Percentiles rank a stretch among this genome's conserved stretches.
Conservation (phyloP, 1,140 invertebrate genomes). For the Heliothis subflexa region DNA sequence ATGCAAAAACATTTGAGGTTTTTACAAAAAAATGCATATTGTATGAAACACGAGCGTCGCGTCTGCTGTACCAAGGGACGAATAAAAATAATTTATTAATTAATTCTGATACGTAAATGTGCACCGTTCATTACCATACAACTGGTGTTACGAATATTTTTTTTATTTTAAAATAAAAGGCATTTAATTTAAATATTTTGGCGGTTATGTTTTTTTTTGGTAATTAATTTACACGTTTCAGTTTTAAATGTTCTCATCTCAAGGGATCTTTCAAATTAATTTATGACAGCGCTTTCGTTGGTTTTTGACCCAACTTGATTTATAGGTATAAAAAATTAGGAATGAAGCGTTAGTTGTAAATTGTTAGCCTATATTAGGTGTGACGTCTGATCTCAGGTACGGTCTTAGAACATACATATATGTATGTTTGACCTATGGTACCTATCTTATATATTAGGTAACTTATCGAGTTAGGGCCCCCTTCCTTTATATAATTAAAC, state of each 20-base stretch:
- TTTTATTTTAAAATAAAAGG: too few species aligned
- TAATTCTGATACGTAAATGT: slow-evolving; percentile 31
- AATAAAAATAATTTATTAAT: slow-evolving; percentile 26
- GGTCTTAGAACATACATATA: too few species aligned
- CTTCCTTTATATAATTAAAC: too few species aligned
- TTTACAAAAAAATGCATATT: slow-evolving; percentile 40
- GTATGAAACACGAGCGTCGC: slow-evolving; percentile 32
- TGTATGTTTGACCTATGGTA: too few species aligned
- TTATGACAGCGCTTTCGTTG: neutral
- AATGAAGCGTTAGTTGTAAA: too few species aligned
- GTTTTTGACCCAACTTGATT: too few species aligned
- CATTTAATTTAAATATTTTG: slow-evolving; percentile 2
- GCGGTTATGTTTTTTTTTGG: neutral
- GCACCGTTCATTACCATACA: neutral
- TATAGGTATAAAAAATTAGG: too few species aligned
- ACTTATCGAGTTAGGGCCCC: too few species aligned
- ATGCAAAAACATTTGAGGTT: slow-evolving; percentile 33
- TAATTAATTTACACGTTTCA: neutral
- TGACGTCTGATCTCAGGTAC: too few species aligned
- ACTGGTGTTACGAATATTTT: neutral
- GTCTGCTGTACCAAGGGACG: neutral
- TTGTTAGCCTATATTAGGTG: too few species aligned
- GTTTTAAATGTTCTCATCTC: neutral
- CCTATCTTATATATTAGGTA: too few species aligned
- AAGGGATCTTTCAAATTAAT: neutral